Conservation (phyloP, 2,888 invertebrate genomes). For the Acronicta aceris region DNA sequence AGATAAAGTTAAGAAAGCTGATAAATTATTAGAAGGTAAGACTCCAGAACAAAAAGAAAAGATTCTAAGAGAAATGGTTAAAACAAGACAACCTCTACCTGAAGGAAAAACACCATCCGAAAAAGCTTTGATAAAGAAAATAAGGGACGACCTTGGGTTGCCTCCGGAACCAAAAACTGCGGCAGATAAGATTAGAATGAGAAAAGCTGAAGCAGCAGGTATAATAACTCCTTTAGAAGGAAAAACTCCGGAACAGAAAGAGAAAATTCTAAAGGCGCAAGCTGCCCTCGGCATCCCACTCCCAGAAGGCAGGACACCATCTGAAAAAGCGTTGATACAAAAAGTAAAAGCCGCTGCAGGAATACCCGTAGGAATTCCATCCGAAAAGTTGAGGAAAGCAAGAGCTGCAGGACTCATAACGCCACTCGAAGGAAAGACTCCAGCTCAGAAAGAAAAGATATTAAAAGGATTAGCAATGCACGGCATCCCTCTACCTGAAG, state of each 20-base stretch:
- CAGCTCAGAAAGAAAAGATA: slow-evolving; percentile 19
- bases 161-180: slow-evolving; percentile 32
- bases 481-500: slow-evolving; percentile 32
- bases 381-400: slow-evolving; percentile 9
- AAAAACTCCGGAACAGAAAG: slow-evolving; percentile 51
- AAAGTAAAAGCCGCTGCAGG: slow-evolving; percentile 10
- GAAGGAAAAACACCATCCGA: slow-evolving; percentile 31
- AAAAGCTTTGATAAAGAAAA: slow-evolving; percentile 26
- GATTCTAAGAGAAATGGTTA: slow-evolving; percentile 29
- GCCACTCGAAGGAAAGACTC: slow-evolving; percentile 12
- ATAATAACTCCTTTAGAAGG: slow-evolving; percentile 36
- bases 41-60: slow-evolving; percentile 28
- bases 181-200: slow-evolving; percentile 23
- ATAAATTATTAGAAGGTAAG: slow-evolving; percentile 22
- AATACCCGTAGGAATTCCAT: slow-evolving; percentile 4
- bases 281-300: slow-evolving; percentile 47
- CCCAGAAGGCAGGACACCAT: slow-evolving; percentile 49
- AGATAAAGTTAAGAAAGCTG: slow-evolving; percentile 22
- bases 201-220: slow-evolving; percentile 22
- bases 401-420: slow-evolving; percentile 10
- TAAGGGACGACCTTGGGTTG: slow-evolving; percentile 26
- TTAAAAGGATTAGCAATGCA: slow-evolving; percentile 25
- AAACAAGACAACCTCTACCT: slow-evolving; percentile 19
- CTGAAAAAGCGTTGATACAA: slow-evolving; percentile 52
- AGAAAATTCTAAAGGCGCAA: slow-evolving; percentile 51